Evolutionary conservation across 2,113 vertebrate genomes (phyloP), one percentile per base, ranked within the genome.

Genomic region (Scomber scombrus): DNA sequence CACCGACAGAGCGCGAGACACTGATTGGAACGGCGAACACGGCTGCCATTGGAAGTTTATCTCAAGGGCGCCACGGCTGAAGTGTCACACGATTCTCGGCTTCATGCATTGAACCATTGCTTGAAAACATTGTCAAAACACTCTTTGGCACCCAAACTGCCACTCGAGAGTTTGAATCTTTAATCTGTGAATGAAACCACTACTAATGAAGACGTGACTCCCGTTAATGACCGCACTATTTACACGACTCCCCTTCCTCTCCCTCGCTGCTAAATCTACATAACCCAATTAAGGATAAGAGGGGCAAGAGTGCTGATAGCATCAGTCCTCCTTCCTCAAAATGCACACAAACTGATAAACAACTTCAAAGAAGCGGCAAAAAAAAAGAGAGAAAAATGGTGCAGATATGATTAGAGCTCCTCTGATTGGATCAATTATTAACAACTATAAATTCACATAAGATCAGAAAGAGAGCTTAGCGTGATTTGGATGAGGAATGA

Each of bases 201-300:
- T n/a, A 13, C 6, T 16, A 2, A 58, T 67, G 47, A 58, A 86
- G 64, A 84, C 50, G 0, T 6, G 2, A 52, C 75, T 3, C 19
- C n/a, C 43, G 6, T 47, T 16, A 14, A 11, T 57, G 23, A 87
- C 40, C 47, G 15, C 56, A 72, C 11, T 5, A 19, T 62, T 68
- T 62, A 69, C 61, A 74, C 52, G 8, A 67, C 18, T 3, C n/a
- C 14, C 46, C 1, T 50, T 75, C 63, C 54, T 47, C 68, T 68
- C 61, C 61, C 66, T 43, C 40, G 54, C 31, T 40, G 19, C 43
- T 40, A 54, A 71, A 80, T 89, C 69, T 43, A 71, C 87, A 80
- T 71, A 67, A 81, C 66, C 84, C 62, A 89, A 89, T 88, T 88
- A 87, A 58, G 57, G 68, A 80, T 79, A 56, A 80, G 65, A 88